These are phyloP conservation scores for Iselma pallidipennis DNA, from an alignment of 2,888 invertebrate genomes.

Conservation along the genomic window DNA sequence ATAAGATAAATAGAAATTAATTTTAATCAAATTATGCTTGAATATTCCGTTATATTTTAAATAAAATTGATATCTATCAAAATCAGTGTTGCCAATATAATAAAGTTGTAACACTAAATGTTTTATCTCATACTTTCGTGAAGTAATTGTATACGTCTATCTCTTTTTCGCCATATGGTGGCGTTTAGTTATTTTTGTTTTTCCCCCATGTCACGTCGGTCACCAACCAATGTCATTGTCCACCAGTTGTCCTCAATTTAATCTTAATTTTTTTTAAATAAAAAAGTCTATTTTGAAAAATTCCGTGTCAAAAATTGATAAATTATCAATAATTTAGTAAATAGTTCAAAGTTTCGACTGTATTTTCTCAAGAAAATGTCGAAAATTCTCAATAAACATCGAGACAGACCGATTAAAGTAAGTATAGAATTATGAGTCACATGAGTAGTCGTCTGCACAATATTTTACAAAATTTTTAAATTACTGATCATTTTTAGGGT, in stretches of 20 bases:
- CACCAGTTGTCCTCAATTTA: background rate
- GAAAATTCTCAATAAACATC: conserved; percentile 42
- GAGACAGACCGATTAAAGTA: conserved; percentile 42
- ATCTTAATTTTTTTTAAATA: background rate
- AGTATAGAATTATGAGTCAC: conserved; percentile 6
- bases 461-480: background rate
- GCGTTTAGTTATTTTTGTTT: background rate
- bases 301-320: background rate
- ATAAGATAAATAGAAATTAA: too few relatives aligned
- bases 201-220: background rate
- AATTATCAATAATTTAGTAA: background rate
- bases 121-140: background rate
- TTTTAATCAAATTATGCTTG: too few relatives aligned
- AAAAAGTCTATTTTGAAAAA: background rate
- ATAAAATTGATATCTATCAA: background rate
- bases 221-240: too few relatives aligned
- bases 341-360: background rate
- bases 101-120: background rate
- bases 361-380: conserved; percentile 38
- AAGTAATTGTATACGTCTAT: background rate
- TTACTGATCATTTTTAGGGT: conserved; percentile 55
- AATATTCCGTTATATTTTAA: too few relatives aligned
- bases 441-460: too few relatives aligned
- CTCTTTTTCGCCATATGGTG: background rate
- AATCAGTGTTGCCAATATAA: background rate